Base-by-base conservation (phyloP, 2,113 vertebrate genomes). In the Gila orcuttii region DNA sequence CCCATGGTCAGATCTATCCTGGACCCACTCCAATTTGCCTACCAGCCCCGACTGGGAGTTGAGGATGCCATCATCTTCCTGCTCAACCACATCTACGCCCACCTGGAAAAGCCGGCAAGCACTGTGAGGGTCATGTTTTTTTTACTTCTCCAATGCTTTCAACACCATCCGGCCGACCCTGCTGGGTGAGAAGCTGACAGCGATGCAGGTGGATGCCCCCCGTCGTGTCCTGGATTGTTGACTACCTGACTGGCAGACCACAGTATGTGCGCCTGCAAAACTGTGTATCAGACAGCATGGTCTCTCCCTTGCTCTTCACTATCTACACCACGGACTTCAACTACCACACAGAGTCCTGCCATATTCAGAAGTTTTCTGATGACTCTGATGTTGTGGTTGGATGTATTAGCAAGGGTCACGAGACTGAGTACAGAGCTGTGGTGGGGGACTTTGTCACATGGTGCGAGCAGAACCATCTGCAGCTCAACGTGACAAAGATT, bases 61-160 rank as follows among this genome's bases (percentile, higher is more conserved):
- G n/a, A 73, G 21, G 80, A 80, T 3, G 36, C 57, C 3, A 64
- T 52, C 1, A 82, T 82, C 62, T 82, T 55, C 39, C 6, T 82
- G 59, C n/a, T 69, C 17, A 4, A 42, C 5, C 68, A 9, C 52
- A 7, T 68, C n/a, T 69, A 82, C 25, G 10, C 64, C 31, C 28
- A 68, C 39, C 60, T 82, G n/a, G 42, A 82, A 9, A 82, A 31
- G 52, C 4, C 33, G 3, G 62, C 7, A 8, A 69, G 80, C 62
- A 69, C 33, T n/a, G 55, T 66, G 33, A 82, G 60, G 45, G 52
- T 82, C n/a, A 69, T 55, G 15, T 82, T 83, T 39, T 83, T 83
- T 83, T 31, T 15, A 83, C 50, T 86, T 71, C 77, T 86, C 84
- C 64, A 57, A 50, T 86, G 84, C 62, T 3, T 86, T 80, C 28